Base-by-base conservation (phyloP, 2,888 invertebrate genomes). In the Tiliacea citrago region DNA sequence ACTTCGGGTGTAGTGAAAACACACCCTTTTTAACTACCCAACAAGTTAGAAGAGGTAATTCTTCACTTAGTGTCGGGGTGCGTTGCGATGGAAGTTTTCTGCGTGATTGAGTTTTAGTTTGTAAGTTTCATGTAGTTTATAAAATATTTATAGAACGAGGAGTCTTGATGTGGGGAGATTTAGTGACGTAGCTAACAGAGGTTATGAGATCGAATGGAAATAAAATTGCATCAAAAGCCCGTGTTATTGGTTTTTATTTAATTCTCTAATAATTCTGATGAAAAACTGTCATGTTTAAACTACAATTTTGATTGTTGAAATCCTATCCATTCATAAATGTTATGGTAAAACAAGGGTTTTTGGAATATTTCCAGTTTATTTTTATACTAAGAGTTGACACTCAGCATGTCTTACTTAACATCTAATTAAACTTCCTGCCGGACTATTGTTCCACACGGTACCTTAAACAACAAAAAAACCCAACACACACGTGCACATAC, bases 11-110 rank as follows among this genome's bases (percentile, higher is more conserved):
- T 73, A 81, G 70, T 60, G 69, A 75, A 81, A 84, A 81, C 77
- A 68, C 58, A 73, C 73, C 71, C 82, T 73, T 84, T 79, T 84
- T 86, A 86, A 84, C 73, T 73, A 75, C 18, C 70, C 63, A 71
- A 74, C 68, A 84, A 84, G 85, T 85, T 82, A 77, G 60, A 39
- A 53, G 58, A 68, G 71, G 73, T 77, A 75, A 84, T 84, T 78
- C 78, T 73, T 86, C 77, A 76, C 75, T 84, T 75, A 86, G 66
- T 69, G 77, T 86, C 66, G 42, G 65, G 69, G 57, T 83, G 69
- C 76, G 80, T 84, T 73, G 21, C 47, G 13, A 60, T 35, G 21
- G 57, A 84, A 83, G 68, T 76, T 86, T 71, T 67, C 67, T 77
- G 55, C 75, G 67, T 76, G 75, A 85, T 77, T 73, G 39, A 77